Percentiles rank a stretch among this genome's conserved stretches.
Evolutionary conservation across 2,797 vertebrate genomes (phyloP).

Genomic region (Atherinosoma microstoma): DNA sequence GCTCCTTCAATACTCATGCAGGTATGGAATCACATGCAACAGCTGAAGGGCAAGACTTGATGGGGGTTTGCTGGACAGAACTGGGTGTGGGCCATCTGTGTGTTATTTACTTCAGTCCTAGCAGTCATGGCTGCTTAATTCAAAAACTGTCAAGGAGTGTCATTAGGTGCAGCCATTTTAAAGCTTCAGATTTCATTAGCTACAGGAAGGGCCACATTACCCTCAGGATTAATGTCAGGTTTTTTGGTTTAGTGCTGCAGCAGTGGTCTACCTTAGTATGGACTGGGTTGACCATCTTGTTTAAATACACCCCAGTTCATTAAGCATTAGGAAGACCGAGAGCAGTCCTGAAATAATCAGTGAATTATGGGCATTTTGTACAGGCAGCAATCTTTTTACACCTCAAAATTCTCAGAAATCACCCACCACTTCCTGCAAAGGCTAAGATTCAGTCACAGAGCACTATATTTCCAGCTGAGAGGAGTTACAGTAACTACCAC

Average conservation of each 20-base stretch:
- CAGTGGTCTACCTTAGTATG: conserved; percentile 73
- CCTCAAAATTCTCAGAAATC: conserved; percentile 59
- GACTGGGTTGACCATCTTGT: conserved; percentile 76
- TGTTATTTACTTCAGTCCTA: conserved; percentile 83
- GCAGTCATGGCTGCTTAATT: conserved; percentile 84
- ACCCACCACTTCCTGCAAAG: conserved; percentile 60
- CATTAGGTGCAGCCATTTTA: conserved; percentile 83
- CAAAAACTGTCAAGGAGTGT: conserved; percentile 83
- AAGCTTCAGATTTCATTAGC: conserved; percentile 87
- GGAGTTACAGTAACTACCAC: conserved; percentile 42
- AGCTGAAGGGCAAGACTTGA: conserved; percentile 69
- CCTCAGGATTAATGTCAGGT: conserved; percentile 87
- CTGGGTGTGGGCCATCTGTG: conserved; percentile 84
- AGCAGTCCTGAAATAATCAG: conserved; percentile 70
- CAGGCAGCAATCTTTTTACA: conserved; percentile 59
- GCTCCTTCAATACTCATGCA: conserved; percentile 67
- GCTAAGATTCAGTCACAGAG: conserved; percentile 39
- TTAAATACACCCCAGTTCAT: conserved; percentile 80
- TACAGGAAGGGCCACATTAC: conserved; percentile 85
- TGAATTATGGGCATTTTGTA: conserved; percentile 71
- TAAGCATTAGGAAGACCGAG: conserved; percentile 75
- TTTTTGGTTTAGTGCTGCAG: conserved; percentile 68
- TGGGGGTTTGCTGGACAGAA: conserved; percentile 67
- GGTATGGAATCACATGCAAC: conserved; percentile 64
- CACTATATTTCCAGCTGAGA: conserved; percentile 42